phyloP scores from a whole-genome alignment of 2,113 vertebrate species.

The Nibea coibor region DNA sequence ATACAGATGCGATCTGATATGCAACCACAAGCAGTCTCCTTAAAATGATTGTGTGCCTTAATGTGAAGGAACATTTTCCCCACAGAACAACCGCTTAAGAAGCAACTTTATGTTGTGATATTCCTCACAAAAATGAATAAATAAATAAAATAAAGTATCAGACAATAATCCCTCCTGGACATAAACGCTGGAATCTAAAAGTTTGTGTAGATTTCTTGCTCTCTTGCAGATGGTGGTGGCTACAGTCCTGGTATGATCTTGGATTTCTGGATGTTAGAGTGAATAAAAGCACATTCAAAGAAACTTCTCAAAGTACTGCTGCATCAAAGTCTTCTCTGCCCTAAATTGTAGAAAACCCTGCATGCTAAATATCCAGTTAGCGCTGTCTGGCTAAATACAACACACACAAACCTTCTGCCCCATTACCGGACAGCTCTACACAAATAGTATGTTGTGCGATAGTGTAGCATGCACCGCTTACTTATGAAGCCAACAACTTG shows the following conservation, averaged over 20 bases:
- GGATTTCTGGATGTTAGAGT: conserved; percentile 14
- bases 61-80: background rate
- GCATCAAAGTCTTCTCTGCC: background rate
- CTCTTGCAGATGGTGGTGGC: background rate
- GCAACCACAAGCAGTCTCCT: conserved; percentile 3
- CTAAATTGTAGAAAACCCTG: background rate
- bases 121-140: background rate
- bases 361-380: background rate
- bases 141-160: background rate
- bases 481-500: no score
- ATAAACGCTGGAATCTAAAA: conserved; percentile 9
- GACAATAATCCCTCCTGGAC: conserved; percentile 1
- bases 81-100: background rate
- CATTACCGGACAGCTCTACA: no score
- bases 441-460: no score
- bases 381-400: no score
- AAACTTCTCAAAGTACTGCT: conserved; percentile 1
- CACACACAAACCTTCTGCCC: no score
- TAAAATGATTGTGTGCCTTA: background rate
- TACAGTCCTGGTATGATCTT: conserved; percentile 3
- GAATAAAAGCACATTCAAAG: background rate
- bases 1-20: conserved; percentile 2
- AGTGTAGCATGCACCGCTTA: no score
- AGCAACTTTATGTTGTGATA: background rate
- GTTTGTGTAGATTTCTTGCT: background rate